These are phyloP conservation scores for Drosophila gunungcola DNA, from an alignment of 1,140 invertebrate genomes.

Conservation along the genomic window DNA sequence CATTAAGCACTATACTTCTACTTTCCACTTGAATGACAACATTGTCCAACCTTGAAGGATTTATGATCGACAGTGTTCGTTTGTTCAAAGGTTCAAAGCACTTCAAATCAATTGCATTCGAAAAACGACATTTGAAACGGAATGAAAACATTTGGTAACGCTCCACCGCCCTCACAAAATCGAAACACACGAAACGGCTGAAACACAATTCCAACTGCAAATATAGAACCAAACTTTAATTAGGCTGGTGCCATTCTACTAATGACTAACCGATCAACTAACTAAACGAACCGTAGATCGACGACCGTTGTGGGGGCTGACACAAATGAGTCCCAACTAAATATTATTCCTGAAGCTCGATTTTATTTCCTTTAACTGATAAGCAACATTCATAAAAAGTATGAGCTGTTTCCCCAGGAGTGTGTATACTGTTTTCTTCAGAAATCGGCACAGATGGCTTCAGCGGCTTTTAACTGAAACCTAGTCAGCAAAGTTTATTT, in stretches of 20 bases:
- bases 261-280: constrained; percentile 29
- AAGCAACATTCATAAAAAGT: constrained; percentile 34
- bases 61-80: constrained; percentile 51
- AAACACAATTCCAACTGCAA: constrained; percentile 63
- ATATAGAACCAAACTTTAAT: constrained; percentile 52
- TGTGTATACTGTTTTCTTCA: constrained; percentile 13
- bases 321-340: constrained; percentile 27
- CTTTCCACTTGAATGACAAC: constrained; percentile 65
- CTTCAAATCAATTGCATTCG: constrained; percentile 43
- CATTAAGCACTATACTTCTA: constrained; percentile 35
- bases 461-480: background rate
- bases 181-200: constrained; percentile 15
- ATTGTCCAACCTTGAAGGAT: constrained; percentile 57
- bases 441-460: constrained; percentile 13
- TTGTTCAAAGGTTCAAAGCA: constrained; percentile 56
- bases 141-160: constrained; percentile 54
- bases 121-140: constrained; percentile 36
- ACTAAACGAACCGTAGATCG: constrained; percentile 19
- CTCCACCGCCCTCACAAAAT: constrained; percentile 48
- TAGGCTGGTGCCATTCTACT: constrained; percentile 44
- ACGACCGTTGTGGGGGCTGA: constrained; percentile 23
- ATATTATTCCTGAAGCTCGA: background rate
- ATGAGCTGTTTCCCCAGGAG: constrained; percentile 7
- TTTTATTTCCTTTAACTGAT: constrained; percentile 11
- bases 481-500: constrained; percentile 20